A percentile compares a stretch with the other conserved stretches of the same genome.
Conservation (phyloP, 2,113 vertebrate species). For the Zapus hudsonius region DNA sequence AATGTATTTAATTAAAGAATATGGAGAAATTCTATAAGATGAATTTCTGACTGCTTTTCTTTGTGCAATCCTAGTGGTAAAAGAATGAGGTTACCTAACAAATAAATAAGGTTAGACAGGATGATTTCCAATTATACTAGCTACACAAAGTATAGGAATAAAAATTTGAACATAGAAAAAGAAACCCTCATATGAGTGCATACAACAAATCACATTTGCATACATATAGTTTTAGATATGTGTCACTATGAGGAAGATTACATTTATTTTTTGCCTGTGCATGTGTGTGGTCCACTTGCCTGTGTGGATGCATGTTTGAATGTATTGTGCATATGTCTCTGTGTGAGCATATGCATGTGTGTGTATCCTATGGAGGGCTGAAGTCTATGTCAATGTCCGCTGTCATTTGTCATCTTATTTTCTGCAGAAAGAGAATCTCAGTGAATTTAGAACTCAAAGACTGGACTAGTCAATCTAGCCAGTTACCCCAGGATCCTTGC, state of each 20-base stretch:
- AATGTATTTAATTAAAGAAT: background rate
- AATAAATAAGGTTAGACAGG: background rate
- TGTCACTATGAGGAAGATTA: background rate
- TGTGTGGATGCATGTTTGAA: too few relatives aligned
- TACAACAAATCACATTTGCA: background rate
- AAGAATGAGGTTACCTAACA: background rate
- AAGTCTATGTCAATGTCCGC: too few relatives aligned
- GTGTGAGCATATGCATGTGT: too few relatives aligned
- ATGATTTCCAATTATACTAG: background rate
- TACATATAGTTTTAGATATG: background rate
- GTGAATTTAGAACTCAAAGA: too few relatives aligned
- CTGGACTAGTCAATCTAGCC: too few relatives aligned
- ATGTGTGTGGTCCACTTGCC: too few relatives aligned
- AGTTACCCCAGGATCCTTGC: too few relatives aligned
- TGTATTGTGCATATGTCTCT: too few relatives aligned
- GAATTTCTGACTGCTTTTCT: background rate
- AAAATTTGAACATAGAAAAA: background rate
- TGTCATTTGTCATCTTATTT: too few relatives aligned
- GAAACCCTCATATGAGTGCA: background rate
- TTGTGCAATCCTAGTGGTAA: background rate
- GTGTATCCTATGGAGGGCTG: too few relatives aligned
- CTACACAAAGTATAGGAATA: background rate
- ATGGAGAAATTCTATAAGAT: background rate
- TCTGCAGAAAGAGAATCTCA: too few relatives aligned
- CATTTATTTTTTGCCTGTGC: background rate